A percentile compares a stretch with the other conserved stretches of the same genome.
phyloP scores from a whole-genome alignment of 2,888 invertebrate genomes.

The Phlogophora meticulosa region DNA sequence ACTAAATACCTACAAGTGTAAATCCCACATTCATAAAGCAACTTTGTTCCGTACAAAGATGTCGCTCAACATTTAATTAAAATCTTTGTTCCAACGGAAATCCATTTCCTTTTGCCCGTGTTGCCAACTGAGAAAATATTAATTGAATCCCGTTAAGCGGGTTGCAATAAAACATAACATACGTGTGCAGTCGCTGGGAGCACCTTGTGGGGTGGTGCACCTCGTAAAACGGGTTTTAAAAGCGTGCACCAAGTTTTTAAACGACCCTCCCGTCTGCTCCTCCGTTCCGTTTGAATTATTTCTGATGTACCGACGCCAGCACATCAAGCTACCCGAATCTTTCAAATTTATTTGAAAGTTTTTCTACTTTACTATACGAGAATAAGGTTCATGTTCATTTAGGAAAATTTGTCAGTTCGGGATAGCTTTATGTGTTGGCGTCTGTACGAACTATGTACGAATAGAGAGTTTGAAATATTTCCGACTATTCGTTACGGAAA shows the following conservation, averaged over 20 bases:
- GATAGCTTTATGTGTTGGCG: too few species aligned
- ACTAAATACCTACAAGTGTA: conserved; percentile 6
- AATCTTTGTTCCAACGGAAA: conserved; percentile 43
- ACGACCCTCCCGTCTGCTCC: conserved; percentile 54
- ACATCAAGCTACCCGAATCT: too few species aligned
- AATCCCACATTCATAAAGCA: not conserved
- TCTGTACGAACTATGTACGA: too few species aligned
- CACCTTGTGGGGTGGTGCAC: conserved; percentile 43
- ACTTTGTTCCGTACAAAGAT: not conserved
- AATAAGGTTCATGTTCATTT: too few species aligned
- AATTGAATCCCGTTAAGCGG: conserved; percentile 57
- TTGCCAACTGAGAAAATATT: conserved; percentile 51
- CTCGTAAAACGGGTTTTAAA: conserved; percentile 70
- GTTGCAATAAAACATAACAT: conserved; percentile 57
- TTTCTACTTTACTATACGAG: too few species aligned
- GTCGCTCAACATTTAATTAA: conserved; percentile 3
- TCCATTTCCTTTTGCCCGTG: conserved; percentile 41
- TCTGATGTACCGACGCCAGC: too few species aligned
- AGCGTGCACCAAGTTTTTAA: conserved; percentile 66
- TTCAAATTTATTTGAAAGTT: too few species aligned
- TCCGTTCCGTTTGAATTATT: conserved; percentile 65
- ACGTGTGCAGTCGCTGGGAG: conserved; percentile 20
- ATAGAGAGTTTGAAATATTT: conserved; percentile 47
- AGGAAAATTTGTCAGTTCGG: too few species aligned
- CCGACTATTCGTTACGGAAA: conserved; percentile 37